Conservation (phyloP, 2,888 invertebrate genomes). For the Sipha maydis region DNA sequence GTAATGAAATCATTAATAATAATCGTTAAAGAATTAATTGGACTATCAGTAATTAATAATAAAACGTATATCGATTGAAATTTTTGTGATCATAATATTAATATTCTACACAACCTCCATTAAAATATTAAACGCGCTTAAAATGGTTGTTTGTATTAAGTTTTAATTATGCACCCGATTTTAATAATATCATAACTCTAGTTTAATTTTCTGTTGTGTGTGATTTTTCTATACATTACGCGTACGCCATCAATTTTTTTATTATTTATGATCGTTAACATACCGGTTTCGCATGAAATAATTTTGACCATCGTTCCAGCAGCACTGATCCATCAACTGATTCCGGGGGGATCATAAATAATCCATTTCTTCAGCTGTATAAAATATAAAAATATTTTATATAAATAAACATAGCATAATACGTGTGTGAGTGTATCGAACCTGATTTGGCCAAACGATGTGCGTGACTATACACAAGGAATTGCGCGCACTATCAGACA, state of each 20-base stretch:
- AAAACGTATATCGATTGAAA: slow-evolving; percentile 23
- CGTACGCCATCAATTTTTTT: slow-evolving; percentile 28
- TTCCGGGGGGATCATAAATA: slow-evolving; percentile 23
- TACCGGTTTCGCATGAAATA: slow-evolving; percentile 26
- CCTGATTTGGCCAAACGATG: background rate
- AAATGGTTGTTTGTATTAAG: slow-evolving; percentile 16
- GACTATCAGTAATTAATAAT: background rate
- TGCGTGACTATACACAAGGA: background rate
- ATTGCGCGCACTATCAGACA: background rate
- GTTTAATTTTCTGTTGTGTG: slow-evolving; percentile 4
- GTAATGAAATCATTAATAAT: background rate
- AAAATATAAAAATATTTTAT: background rate
- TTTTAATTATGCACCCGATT: slow-evolving; percentile 18
- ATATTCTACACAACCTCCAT: background rate
- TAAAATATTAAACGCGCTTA: background rate
- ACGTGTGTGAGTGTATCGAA: background rate
- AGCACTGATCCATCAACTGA: slow-evolving; percentile 30
- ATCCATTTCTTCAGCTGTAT: slow-evolving; percentile 28
- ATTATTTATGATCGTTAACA: slow-evolving; percentile 29
- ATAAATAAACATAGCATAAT: background rate
- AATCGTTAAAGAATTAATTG: background rate
- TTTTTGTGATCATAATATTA: background rate
- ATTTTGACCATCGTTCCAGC: slow-evolving; percentile 22
- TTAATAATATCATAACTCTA: background rate
- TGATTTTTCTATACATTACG: background rate